Evolutionary conservation across 2,113 vertebrate species (phyloP), one percentile per base, ranked within the genome.

Genomic region (Puma concolor): DNA sequence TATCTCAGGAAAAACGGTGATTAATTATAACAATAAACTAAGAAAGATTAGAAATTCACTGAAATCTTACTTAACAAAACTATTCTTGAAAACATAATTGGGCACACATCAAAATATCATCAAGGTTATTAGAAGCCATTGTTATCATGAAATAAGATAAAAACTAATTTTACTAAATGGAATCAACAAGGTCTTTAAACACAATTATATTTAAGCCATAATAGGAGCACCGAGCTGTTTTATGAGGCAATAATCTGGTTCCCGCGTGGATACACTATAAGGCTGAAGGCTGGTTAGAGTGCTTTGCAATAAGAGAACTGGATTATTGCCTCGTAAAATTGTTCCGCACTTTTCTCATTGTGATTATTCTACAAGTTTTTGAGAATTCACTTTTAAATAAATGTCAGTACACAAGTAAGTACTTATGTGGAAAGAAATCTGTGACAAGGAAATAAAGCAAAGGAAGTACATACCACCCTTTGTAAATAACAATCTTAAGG

Each of bases 181-280:
- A 98, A 97, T 89, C 92, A 98, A 96, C 60, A 98, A 98, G 84
- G 85, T 95, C 87, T 98, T 98, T 98, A 98, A 98, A 98, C 98
- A 96, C 48, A 98, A 96, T 98, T 98, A 96, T 88, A 97, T 85
- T 98, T 98, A 98, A 98, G 44, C 29, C 1, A 12, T 97, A 98
- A 94, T 79, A 98, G 96, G 93, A 98, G 29, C 31, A 92, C 29
- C 3, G 96, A 96, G 76, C 50, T 98, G 95, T 98, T 98, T 98
- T 97, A 98, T 81, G 96, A 98, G 97, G 87, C 85, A 98, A 98
- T 98, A 98, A 94, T 97, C 98, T 97, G 41, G n/a, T 90, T 98
- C 97, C 92, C 48, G 10, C 2, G 7, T 98, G 96, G 94, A 97
- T 95, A 98, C 98, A 98, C 83, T 93, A 41, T 91, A 98, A 98